phyloP scores from a whole-genome alignment of 2,797 vertebrate species.

The Hephaestus fuliginosus region DNA sequence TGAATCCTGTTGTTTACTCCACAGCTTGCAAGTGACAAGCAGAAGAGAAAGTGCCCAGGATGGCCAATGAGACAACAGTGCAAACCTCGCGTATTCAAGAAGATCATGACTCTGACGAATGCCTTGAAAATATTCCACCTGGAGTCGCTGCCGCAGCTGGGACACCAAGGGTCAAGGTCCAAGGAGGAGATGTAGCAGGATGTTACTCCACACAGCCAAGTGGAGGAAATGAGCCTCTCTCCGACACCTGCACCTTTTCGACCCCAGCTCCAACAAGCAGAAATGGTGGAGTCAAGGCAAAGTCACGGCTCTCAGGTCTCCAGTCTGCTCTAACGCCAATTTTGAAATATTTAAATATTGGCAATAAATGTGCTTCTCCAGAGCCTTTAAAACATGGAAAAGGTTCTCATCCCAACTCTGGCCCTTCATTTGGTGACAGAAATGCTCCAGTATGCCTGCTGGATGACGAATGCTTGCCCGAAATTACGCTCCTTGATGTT shows the following conservation, averaged over 20 bases:
- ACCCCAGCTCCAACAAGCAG: conserved; percentile 41
- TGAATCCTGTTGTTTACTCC: not conserved
- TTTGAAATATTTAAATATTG: conserved; percentile 61
- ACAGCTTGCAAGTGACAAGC: conserved; percentile 26
- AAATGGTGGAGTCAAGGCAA: conserved; percentile 26
- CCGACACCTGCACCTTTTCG: conserved; percentile 29
- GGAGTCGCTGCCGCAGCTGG: not conserved
- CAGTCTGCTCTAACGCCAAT: conserved; percentile 62
- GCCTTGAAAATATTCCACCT: conserved; percentile 64
- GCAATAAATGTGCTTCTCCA: conserved; percentile 29
- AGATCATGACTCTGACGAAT: conserved; percentile 46
- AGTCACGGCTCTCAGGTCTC: conserved; percentile 40
- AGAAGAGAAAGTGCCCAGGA: conserved; percentile 12
- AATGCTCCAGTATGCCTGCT: conserved; percentile 37
- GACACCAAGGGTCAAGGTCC: conserved; percentile 29
- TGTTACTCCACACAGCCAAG: not conserved
- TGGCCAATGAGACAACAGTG: conserved; percentile 45
- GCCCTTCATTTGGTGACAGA: not conserved
- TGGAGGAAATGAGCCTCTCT: conserved; percentile 24
- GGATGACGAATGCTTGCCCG: conserved; percentile 66
- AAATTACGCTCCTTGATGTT: conserved; percentile 61
- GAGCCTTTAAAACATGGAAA: conserved; percentile 24
- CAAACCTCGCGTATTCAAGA: conserved; percentile 21
- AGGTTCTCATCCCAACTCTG: conserved; percentile 5
- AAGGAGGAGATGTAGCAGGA: not conserved